Base-by-base conservation (phyloP, 2,888 invertebrate genomes). In the Oscheius sp. region DNA sequence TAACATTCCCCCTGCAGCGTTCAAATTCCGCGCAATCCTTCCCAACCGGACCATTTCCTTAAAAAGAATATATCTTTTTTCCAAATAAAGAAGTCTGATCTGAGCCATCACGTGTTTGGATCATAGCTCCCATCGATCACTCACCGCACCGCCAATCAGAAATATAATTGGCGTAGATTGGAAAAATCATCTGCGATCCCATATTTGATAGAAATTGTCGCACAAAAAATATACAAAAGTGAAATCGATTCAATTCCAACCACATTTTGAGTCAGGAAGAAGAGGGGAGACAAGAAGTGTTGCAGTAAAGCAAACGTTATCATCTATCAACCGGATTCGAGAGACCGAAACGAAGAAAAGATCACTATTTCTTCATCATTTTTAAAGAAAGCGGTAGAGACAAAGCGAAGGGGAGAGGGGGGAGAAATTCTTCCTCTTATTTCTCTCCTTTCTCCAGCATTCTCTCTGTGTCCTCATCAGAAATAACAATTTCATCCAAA, bases 131-230 rank as follows among this genome's bases (percentile, higher is more conserved):
- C 20, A 20, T 48, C 48, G 48, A 42, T 20, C n/a, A 66, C 72
- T 61, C n/a, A 77, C 77, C 77, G 52, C 78, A 78, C 46, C 67
- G 67, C 77, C 78, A 75, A 25, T 75, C 57, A 10, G 84, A 84
- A 15, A 82, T 75, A 69, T 84, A 84, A 69, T 85, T 84, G 52
- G 82, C 81, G 68, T 84, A 84, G 33, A 84, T 82, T 15, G 82
- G 78, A 46, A 84, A 84, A 29, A 84, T 79, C 69, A 75, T 72
- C 63, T 84, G 84, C 6, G 80, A 79, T 3, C 81, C 82, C 66
- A 84, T 82, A 70, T 82, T 84, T 15, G 83, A 78, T 33, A 82
- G 76, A 70, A 85, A 84, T 65, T 85, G 85, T 82, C 85, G 84
- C 50, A 82, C 81, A 67, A 84, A 57, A 29, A 83, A 75, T 6